phyloP scores from a whole-genome alignment of 2,113 vertebrate genomes.

The Plectropomus leopardus region DNA sequence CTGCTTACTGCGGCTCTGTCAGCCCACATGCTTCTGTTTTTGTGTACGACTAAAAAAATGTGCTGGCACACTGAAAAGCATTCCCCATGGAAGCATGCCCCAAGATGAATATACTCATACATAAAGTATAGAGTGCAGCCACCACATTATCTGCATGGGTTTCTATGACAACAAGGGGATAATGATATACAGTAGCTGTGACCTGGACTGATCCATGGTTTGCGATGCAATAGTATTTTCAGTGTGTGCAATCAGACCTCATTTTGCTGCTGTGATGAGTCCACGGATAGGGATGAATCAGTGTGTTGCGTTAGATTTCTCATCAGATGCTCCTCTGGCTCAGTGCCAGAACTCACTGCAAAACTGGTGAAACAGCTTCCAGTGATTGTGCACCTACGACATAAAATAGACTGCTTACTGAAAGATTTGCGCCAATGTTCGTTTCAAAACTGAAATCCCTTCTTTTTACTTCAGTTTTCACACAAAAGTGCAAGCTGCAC shows the following conservation, averaged over 20 bases:
- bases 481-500: background rate
- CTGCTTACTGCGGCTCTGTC: background rate
- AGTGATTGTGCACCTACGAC: background rate
- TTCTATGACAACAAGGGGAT: constrained; percentile 64
- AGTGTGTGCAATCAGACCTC: background rate
- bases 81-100: background rate
- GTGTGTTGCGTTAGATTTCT: background rate
- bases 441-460: background rate
- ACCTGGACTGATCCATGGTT: background rate
- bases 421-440: background rate
- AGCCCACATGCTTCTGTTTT: background rate
- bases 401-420: background rate
- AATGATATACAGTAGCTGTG: constrained; percentile 19
- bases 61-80: background rate
- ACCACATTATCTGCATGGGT: constrained; percentile 49
- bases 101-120: constrained; percentile 5
- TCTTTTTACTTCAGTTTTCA: background rate
- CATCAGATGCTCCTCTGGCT: constrained; percentile 4
- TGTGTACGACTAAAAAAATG: background rate
- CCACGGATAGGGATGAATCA: background rate
- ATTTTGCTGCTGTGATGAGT: background rate
- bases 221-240: background rate
- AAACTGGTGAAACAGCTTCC: background rate
- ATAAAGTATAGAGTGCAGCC: background rate
- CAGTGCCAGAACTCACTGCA: background rate